Conservation (phyloP, 2,113 vertebrate species). For the Apodemus sylvaticus region DNA sequence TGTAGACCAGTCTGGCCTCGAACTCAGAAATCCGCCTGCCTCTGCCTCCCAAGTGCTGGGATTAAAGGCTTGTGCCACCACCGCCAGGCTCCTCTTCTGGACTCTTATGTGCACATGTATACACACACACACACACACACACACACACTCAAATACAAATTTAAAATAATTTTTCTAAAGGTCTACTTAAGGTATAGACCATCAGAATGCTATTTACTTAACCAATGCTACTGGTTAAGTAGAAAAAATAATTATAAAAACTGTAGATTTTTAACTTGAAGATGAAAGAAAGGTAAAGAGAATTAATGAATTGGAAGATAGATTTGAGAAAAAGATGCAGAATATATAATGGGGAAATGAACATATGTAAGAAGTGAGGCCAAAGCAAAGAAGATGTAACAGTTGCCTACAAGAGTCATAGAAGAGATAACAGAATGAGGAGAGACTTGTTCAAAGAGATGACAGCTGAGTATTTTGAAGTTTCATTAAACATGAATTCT, state of each 20-base stretch:
- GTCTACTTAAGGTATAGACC: background rate
- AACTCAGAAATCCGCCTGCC: too few relatives aligned
- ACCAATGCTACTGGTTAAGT: background rate
- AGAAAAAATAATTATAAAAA: constrained; percentile 21
- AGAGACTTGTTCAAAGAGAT: background rate
- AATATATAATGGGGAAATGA: constrained; percentile 4
- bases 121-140: background rate
- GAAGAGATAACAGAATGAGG: background rate
- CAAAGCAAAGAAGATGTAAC: background rate
- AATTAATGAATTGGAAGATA: background rate
- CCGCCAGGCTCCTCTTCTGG: too few relatives aligned
- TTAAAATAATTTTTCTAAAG: background rate
- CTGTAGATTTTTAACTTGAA: background rate
- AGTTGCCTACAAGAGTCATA: constrained; percentile 8
- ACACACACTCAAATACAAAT: background rate
- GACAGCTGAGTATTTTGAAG: constrained; percentile 8
- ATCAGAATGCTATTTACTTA: background rate
- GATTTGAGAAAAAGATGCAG: constrained; percentile 12
- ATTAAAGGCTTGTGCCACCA: too few relatives aligned
- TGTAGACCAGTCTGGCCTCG: too few relatives aligned
- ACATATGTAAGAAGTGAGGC: background rate
- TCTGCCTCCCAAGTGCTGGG: too few relatives aligned
- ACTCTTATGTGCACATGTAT: too few relatives aligned
- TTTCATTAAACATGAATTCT: constrained; percentile 14
- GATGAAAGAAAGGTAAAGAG: background rate